phyloP scores from a whole-genome alignment of 2,888 invertebrate genomes.

The Dione juno region DNA sequence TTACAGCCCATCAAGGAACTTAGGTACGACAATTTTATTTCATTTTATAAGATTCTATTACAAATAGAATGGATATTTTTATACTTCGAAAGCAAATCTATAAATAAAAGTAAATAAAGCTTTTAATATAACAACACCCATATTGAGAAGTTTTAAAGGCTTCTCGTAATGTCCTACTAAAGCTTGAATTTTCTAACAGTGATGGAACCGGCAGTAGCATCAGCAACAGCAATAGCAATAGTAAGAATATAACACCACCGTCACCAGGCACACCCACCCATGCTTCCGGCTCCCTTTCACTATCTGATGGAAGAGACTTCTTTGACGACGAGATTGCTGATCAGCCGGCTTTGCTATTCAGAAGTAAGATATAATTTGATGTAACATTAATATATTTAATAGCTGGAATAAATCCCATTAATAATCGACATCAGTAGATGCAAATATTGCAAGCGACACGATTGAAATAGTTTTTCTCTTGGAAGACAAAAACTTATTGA shows the following conservation, averaged over 20 bases:
- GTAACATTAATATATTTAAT: not conserved
- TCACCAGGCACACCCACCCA: constrained; percentile 92
- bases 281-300: constrained; percentile 89
- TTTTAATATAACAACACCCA: not conserved
- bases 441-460: not conserved
- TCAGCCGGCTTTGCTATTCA: constrained; percentile 92
- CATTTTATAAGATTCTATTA: not conserved
- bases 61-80: not conserved
- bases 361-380: constrained; percentile 77
- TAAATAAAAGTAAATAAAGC: not conserved
- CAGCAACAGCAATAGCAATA: constrained; percentile 65
- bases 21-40: constrained; percentile 55
- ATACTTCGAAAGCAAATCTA: not conserved
- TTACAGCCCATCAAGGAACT: constrained; percentile 65
- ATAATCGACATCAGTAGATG: not conserved
- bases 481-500: not conserved
- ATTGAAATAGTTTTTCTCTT: not conserved
- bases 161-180: too few species aligned
- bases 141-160: too few species aligned
- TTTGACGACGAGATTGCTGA: constrained; percentile 96
- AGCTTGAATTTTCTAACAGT: constrained; percentile 22
- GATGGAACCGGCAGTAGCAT: constrained; percentile 52
- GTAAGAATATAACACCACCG: constrained; percentile 78
- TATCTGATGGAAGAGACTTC: constrained; percentile 92
- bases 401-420: not conserved